Conservation (phyloP, 2,888 invertebrate species). For the Calliphora vomitoria region DNA sequence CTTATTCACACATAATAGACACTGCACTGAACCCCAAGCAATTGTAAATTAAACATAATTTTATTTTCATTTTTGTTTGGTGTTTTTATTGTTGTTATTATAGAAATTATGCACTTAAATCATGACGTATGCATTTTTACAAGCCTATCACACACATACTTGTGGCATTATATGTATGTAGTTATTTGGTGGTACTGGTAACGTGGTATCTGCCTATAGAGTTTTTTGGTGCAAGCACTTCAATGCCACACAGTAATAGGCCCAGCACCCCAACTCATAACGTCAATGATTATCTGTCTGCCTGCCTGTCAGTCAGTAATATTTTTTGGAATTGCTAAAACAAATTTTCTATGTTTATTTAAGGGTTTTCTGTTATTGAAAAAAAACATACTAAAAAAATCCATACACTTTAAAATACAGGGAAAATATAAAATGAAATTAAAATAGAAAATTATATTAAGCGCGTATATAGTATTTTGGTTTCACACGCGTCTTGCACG, state of each 20-base stretch:
- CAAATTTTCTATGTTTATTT: slow-evolving; percentile 47
- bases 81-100: neutral
- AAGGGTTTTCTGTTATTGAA: slow-evolving; percentile 1
- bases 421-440: slow-evolving; percentile 47
- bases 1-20: slow-evolving; percentile 14
- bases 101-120: slow-evolving; percentile 51
- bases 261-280: neutral
- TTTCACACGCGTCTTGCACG: slow-evolving; percentile 72
- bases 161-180: slow-evolving; percentile 30
- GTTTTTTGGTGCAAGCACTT: neutral
- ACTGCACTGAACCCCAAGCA: slow-evolving; percentile 17
- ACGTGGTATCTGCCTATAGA: neutral
- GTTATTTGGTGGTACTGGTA: neutral
- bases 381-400: slow-evolving; percentile 5
- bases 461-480: slow-evolving; percentile 47
- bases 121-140: slow-evolving; percentile 41
- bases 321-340: neutral
- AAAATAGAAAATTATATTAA: slow-evolving; percentile 54
- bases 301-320: neutral
- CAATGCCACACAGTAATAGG: slow-evolving; percentile 23
- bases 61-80: neutral
- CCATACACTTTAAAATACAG: neutral
- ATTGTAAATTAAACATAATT: slow-evolving; percentile 37
- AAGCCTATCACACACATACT: slow-evolving; percentile 12
- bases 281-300: neutral